Conservation (phyloP, 1,140 invertebrate genomes). For the Stegodyphus dumicola region DNA sequence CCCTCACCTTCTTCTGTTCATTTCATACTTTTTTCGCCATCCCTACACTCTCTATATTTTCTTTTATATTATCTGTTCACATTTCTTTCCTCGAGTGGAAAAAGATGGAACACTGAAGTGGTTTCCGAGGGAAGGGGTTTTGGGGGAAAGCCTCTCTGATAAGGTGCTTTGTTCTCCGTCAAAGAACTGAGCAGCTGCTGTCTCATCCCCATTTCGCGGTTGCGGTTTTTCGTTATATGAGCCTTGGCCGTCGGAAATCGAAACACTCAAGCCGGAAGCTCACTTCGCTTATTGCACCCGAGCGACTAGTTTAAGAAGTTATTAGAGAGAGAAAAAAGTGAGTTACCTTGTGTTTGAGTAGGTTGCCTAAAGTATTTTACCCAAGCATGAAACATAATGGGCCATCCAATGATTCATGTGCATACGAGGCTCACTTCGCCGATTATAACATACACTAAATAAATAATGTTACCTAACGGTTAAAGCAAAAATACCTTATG, state of each 20-base stretch:
- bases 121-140: constrained; percentile 2
- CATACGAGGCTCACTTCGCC: no score
- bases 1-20: not conserved
- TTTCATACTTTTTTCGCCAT: not conserved
- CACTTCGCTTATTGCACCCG: no score
- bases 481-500: no score
- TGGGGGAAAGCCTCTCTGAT: not conserved
- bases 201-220: not conserved
- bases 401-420: no score
- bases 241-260: not conserved
- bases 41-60: not conserved
- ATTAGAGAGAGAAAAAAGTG: no score
- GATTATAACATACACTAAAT: no score
- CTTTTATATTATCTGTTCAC: constrained; percentile 30
- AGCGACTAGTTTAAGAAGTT: no score
- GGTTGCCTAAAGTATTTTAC: no score
- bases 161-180: constrained; percentile 39
- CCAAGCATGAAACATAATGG: no score
- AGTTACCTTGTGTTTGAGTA: no score
- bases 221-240: constrained; percentile 6
- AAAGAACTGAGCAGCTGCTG: constrained; percentile 5
- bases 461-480: no score
- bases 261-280: no score
- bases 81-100: constrained; percentile 18
- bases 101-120: constrained; percentile 49